Percentiles rank a stretch among this genome's conserved stretches.
phyloP scores from a whole-genome alignment of 2,113 vertebrate genomes.

The Lampris incognitus region DNA sequence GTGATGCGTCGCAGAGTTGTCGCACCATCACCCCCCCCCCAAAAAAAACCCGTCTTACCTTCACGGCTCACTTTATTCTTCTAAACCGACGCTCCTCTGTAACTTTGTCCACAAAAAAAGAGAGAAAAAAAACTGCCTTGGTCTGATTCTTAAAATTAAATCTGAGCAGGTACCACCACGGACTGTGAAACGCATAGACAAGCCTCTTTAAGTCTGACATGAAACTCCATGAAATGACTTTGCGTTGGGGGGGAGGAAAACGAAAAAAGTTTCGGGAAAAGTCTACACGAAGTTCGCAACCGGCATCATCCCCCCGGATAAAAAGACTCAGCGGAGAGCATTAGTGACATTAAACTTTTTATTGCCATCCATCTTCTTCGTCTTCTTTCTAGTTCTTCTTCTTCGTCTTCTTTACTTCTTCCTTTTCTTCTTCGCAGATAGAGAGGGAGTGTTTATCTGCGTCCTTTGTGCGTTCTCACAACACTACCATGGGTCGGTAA shows the following conservation, averaged over 20 bases:
- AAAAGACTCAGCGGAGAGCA: constrained; percentile 34
- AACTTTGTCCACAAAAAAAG: constrained; percentile 36
- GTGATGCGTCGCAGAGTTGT: background rate
- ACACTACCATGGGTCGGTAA: constrained; percentile 36
- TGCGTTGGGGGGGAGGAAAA: no score
- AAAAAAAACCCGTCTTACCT: constrained; percentile 58
- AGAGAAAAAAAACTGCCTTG: constrained; percentile 40
- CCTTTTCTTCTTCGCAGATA: background rate
- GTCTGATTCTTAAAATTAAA: constrained; percentile 45
- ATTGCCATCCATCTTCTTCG: constrained; percentile 75
- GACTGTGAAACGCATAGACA: constrained; percentile 39
- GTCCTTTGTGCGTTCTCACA: constrained; percentile 35
- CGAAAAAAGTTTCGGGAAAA: constrained; percentile 31
- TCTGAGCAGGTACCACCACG: constrained; percentile 15
- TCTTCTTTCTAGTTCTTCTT: background rate
- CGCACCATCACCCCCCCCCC: constrained; percentile 34
- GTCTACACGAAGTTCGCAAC: constrained; percentile 44
- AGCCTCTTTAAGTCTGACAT: constrained; percentile 42
- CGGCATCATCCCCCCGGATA: constrained; percentile 8
- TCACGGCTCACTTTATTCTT: constrained; percentile 31
- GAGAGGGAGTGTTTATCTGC: constrained; percentile 43
- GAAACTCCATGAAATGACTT: constrained; percentile 67
- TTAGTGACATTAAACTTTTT: constrained; percentile 64
- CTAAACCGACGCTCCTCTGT: constrained; percentile 26
- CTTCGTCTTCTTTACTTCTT: no score